These are phyloP conservation scores for Drosophila prolongata DNA, from an alignment of 2,888 invertebrate genomes.

Conservation along the genomic window DNA sequence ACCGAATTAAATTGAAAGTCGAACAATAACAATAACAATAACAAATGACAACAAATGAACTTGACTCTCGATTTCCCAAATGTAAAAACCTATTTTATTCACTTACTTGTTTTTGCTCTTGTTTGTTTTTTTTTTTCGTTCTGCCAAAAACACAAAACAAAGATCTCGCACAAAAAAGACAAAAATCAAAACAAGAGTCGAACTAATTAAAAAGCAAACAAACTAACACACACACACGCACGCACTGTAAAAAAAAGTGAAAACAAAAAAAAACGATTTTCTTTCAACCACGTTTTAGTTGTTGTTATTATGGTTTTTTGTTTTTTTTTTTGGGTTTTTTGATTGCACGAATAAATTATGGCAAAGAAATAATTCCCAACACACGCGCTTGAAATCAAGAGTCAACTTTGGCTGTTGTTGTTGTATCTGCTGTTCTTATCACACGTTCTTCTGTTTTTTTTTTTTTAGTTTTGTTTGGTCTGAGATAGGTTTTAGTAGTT, in stretches of 20 bases:
- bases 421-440: conserved; percentile 55
- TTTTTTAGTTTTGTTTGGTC: conserved; percentile 13
- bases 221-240: conserved; percentile 39
- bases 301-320: conserved; percentile 10
- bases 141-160: conserved; percentile 26
- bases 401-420: conserved; percentile 18
- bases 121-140: conserved; percentile 9
- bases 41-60: conserved; percentile 19
- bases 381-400: conserved; percentile 43
- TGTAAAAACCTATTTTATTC: conserved; percentile 9
- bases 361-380: conserved; percentile 17
- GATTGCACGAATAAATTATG: conserved; percentile 16
- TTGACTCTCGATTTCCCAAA: conserved; percentile 20
- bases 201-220: conserved; percentile 70
- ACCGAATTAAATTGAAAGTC: conserved; percentile 14
- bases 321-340: conserved; percentile 1
- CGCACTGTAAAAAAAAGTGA: conserved; percentile 42
- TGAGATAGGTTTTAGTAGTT: conserved; percentile 6
- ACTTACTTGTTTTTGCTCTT: conserved; percentile 24
- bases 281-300: conserved; percentile 22
- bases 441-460: conserved; percentile 55
- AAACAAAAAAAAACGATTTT: conserved; percentile 21
- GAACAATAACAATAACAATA: conserved; percentile 26
- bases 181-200: conserved; percentile 63
- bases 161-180: conserved; percentile 15